Conservation (phyloP, 2,797 vertebrate species). For the Glyptemys insculpta region DNA sequence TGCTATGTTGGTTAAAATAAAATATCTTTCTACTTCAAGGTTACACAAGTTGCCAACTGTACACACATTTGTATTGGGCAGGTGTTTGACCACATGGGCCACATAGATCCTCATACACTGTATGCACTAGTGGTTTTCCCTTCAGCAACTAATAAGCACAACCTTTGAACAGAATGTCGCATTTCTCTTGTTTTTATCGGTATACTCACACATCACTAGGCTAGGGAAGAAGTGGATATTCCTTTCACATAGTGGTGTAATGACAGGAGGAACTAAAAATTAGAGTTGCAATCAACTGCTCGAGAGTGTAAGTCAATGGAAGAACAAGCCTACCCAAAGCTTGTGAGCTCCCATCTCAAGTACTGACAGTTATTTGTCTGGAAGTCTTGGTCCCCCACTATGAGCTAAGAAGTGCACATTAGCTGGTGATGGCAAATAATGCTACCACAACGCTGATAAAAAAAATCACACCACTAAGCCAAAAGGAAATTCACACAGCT, state of each 20-base stretch:
- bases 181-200: constrained; percentile 26
- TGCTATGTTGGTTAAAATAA: not conserved
- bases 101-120: constrained; percentile 2
- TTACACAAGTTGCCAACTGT: not conserved
- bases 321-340: not conserved
- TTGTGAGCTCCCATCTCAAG: not conserved
- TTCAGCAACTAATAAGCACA: constrained; percentile 19
- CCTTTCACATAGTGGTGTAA: not conserved
- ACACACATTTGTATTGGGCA: not conserved
- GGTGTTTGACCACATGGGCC: not conserved
- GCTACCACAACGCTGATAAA: not conserved
- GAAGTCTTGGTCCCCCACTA: not conserved
- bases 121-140: not conserved
- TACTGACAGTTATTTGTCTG: not conserved
- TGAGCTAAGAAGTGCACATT: not conserved
- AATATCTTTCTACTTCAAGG: not conserved
- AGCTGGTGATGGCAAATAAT: not conserved
- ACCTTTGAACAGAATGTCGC: constrained; percentile 12
- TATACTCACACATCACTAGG: constrained; percentile 22
- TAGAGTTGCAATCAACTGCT: not conserved
- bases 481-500: not conserved
- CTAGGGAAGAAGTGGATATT: constrained; percentile 19
- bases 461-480: not conserved
- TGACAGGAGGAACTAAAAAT: constrained; percentile 2
- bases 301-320: not conserved